Evolutionary conservation across 2,113 vertebrate genomes (phyloP).

Genomic region (Trochalopteron elliotii): DNA sequence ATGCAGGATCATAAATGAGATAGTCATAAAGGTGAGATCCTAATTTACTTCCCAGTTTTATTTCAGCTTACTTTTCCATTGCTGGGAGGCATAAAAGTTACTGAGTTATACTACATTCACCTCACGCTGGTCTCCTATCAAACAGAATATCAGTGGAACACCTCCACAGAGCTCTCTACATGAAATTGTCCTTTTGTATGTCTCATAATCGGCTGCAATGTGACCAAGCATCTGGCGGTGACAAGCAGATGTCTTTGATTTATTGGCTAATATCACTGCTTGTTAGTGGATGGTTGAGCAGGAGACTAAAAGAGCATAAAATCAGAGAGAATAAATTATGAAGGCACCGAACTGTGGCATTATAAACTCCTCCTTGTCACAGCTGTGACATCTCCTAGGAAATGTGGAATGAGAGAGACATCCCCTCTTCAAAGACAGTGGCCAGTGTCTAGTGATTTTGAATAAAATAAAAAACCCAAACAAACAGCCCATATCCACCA

Average conservation of each 20-base stretch:
- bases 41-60: constrained; percentile 71
- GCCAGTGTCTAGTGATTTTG: constrained; percentile 52
- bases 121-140: constrained; percentile 77
- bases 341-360: constrained; percentile 81
- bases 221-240: constrained; percentile 88
- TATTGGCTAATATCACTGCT: constrained; percentile 89
- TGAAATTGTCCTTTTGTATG: constrained; percentile 78
- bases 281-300: constrained; percentile 88
- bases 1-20: constrained; percentile 22
- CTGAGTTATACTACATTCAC: constrained; percentile 68
- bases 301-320: constrained; percentile 84
- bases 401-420: constrained; percentile 73
- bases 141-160: constrained; percentile 79
- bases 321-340: constrained; percentile 90
- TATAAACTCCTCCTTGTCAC: constrained; percentile 79
- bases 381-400: constrained; percentile 78
- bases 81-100: constrained; percentile 68
- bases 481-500: not conserved
- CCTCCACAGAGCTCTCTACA: constrained; percentile 72
- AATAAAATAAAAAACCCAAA: constrained; percentile 31
- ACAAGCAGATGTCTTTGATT: constrained; percentile 91
- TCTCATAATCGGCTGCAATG: constrained; percentile 85
- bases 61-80: constrained; percentile 66
- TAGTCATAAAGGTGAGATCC: constrained; percentile 46
- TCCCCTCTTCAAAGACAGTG: constrained; percentile 73